Evolutionary conservation across 2,797 vertebrate genomes (phyloP).

Genomic region (Valencia hispanica): DNA sequence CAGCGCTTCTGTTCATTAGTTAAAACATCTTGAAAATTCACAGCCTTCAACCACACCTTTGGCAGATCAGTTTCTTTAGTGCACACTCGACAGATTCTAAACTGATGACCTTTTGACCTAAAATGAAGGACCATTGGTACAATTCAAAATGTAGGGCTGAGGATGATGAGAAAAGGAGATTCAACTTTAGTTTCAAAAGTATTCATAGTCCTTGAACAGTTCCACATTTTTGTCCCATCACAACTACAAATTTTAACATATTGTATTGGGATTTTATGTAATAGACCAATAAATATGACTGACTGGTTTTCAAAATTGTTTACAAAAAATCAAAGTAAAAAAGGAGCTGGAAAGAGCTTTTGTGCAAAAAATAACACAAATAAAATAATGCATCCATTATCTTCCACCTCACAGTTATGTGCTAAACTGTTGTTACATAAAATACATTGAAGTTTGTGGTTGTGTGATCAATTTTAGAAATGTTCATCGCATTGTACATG

Average conservation of each 20-base stretch:
- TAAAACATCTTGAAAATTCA: not conserved
- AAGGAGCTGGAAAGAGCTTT: not conserved
- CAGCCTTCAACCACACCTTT: not conserved
- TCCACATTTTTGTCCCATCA: not conserved
- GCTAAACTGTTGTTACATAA: not conserved
- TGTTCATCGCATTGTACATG: too few relatives aligned
- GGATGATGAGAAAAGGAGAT: not conserved
- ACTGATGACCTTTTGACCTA: too few relatives aligned
- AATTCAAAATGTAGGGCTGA: not conserved
- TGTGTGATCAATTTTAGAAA: too few relatives aligned
- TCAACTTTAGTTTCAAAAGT: too few relatives aligned
- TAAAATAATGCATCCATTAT: not conserved
- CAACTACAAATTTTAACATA: not conserved
- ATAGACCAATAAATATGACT: not conserved
- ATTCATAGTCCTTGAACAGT: too few relatives aligned
- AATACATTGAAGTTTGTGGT: not conserved
- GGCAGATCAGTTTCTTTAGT: not conserved
- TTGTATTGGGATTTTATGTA: not conserved
- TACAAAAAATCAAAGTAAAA: not conserved
- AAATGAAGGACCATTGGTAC: not conserved
- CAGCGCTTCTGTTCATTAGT: not conserved
- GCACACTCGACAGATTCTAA: not conserved
- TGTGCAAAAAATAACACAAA: not conserved
- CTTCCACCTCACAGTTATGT: too few relatives aligned
- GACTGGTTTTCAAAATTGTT: not conserved